phyloP scores from a whole-genome alignment of 2,113 vertebrate genomes.

The Gnathonemus echidnorhynchus region DNA sequence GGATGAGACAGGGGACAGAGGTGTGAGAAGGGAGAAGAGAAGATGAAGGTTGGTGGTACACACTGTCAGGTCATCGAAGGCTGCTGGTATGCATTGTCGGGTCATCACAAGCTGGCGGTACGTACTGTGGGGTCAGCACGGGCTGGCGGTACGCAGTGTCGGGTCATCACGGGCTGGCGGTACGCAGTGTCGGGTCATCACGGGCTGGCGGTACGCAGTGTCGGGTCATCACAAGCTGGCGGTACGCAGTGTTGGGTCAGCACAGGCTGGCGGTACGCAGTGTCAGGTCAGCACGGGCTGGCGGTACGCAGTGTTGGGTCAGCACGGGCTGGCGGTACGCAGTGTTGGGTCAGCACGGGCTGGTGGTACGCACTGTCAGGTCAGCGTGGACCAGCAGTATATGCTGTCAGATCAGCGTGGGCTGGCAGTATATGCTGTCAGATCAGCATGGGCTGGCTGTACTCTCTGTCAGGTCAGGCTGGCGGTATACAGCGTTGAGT shows the following conservation, averaged over 20 bases:
- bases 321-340: background rate
- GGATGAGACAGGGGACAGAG: background rate
- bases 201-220: background rate
- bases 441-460: background rate
- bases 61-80: background rate
- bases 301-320: background rate
- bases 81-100: background rate
- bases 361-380: background rate
- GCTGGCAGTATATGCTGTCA: background rate
- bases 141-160: background rate
- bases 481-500: background rate
- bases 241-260: background rate
- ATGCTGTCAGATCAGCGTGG: background rate
- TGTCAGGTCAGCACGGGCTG: background rate
- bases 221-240: background rate
- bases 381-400: background rate
- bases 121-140: background rate
- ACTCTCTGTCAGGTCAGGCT: background rate
- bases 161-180: fast-evolving
- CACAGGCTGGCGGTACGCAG: too few species aligned
- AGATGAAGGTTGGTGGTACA: background rate
- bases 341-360: background rate
- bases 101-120: background rate
- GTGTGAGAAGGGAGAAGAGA: background rate
- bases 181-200: background rate